Conservation (phyloP, 2,113 vertebrate species). For the Trinectes maculatus region DNA sequence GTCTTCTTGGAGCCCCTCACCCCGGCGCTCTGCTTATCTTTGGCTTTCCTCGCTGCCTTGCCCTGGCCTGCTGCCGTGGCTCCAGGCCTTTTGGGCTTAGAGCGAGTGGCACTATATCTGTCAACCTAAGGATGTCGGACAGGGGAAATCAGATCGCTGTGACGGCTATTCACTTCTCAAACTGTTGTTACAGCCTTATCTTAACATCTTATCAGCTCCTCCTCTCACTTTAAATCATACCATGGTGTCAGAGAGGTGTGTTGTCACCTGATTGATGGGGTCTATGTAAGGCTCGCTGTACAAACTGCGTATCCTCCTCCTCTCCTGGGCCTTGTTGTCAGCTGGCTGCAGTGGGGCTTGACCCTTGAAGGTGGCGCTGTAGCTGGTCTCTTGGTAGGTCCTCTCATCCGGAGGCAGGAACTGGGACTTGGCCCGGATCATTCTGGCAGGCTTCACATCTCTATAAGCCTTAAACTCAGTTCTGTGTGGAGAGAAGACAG, state of each 20-base stretch:
- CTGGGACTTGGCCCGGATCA: conserved; percentile 90
- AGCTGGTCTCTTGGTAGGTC: conserved; percentile 91
- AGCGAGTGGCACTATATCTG: conserved; percentile 87
- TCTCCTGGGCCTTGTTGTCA: conserved; percentile 89
- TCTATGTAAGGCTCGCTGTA: conserved; percentile 94
- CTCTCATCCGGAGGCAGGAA: conserved; percentile 91
- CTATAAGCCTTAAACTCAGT: conserved; percentile 94
- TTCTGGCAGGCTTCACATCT: conserved; percentile 89
- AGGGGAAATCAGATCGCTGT: conserved; percentile 52
- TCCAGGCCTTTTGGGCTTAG: conserved; percentile 93
- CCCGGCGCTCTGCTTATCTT: conserved; percentile 90
- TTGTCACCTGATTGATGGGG: conserved; percentile 86
- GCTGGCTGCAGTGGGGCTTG: conserved; percentile 78
- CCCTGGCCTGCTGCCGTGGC: conserved; percentile 83
- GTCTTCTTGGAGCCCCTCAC: conserved; percentile 91
- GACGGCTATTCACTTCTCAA: conserved; percentile 24
- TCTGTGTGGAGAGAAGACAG: conserved; percentile 72
- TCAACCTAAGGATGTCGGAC: conserved; percentile 86
- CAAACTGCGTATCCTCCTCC: conserved; percentile 95
- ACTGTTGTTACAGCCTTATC: conserved; percentile 10
- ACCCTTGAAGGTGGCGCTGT: conserved; percentile 91
- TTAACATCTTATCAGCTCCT: not conserved
- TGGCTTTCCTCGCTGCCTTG: conserved; percentile 92
- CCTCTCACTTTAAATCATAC: not conserved
- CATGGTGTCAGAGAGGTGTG: not conserved